Evolutionary conservation across 2,797 vertebrate species (phyloP), one percentile per base, ranked within the genome.

Genomic region (Tauraco hartlaubi): DNA sequence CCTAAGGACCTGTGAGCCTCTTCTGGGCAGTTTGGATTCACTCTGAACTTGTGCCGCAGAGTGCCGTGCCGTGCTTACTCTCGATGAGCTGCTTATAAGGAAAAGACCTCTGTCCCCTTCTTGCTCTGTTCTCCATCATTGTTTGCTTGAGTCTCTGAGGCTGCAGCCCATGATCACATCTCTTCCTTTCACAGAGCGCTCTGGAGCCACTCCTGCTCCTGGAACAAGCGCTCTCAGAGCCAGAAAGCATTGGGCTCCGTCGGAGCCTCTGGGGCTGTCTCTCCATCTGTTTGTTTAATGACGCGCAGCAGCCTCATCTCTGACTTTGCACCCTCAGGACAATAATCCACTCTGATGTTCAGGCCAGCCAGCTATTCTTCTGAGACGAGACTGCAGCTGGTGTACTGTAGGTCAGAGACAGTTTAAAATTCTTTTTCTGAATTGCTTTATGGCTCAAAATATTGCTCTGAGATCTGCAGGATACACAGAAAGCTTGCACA

Each of bases 201-300:
- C 73, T 88, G 85, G 69, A 96, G 83, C 62, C 58, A 7, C 55
- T 94, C 29, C 85, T 91, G 79, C 62, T 84, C 75, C 59, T 62
- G 91, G 76, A 95, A 93, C 69, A 77, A 79, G 48, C 25, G 1
- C 52, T 19, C 22, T 67, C 29, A 48, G 82, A 93, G 69, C 88
- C 84, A 90, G 73, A 71, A 91, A 89, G 75, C 85, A 68, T 71
- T 87, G 77, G 80, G 82, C 76, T 84, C 51, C 0, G 15, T 51
- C 12, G 9, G 64, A 88, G 82, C 91, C 92, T 93, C 82, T 48
- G 59, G 92, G 94, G 85, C 85, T 94, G 88, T 91, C 88, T 96
- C 91, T 90, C 89, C 71, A 84, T 96, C 92, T 96, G 96, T 91
- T 95, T 95, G 93, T 83, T 92, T 96, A 97, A 96, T 91, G 95